Evolutionary conservation across 2,888 invertebrate genomes (phyloP).

Genomic region (Athalia cordata): DNA sequence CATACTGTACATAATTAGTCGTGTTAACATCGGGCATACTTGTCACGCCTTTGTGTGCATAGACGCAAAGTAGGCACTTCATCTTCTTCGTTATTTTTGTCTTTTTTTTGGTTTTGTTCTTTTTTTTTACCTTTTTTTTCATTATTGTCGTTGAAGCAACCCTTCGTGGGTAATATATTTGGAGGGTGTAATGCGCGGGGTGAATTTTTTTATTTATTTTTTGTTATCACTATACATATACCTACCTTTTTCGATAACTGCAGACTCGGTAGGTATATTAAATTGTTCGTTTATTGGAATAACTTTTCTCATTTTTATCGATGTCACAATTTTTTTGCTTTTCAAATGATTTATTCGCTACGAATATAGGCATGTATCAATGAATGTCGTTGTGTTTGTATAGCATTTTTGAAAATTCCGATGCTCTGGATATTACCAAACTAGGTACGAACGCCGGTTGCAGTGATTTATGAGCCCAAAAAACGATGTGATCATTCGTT

Average conservation of each 20-base stretch:
- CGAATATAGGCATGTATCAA: too few relatives aligned
- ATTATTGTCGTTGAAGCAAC: too few relatives aligned
- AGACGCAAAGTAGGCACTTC: background rate
- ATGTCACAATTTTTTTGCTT: too few relatives aligned
- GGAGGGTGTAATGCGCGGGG: too few relatives aligned
- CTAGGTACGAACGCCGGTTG: background rate
- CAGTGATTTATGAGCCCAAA: conserved; percentile 25
- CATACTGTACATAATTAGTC: conserved; percentile 28
- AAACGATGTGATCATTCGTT: background rate
- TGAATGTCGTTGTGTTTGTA: too few relatives aligned
- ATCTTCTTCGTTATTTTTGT: too few relatives aligned
- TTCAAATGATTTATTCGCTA: too few relatives aligned
- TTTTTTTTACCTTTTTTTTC: too few relatives aligned
- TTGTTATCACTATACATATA: too few relatives aligned
- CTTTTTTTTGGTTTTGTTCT: background rate
- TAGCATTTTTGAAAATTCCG: background rate
- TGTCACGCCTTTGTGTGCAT: conserved; percentile 22
- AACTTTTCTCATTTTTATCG: background rate
- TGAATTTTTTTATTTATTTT: too few relatives aligned
- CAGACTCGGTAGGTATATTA: background rate
- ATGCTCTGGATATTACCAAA: background rate
- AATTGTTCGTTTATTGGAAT: background rate
- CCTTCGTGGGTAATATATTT: too few relatives aligned
- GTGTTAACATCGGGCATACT: conserved; percentile 21
- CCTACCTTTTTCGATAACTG: too few relatives aligned